Base-by-base conservation (phyloP, 2,797 vertebrate genomes). In the Eleutherodactylus coqui region DNA sequence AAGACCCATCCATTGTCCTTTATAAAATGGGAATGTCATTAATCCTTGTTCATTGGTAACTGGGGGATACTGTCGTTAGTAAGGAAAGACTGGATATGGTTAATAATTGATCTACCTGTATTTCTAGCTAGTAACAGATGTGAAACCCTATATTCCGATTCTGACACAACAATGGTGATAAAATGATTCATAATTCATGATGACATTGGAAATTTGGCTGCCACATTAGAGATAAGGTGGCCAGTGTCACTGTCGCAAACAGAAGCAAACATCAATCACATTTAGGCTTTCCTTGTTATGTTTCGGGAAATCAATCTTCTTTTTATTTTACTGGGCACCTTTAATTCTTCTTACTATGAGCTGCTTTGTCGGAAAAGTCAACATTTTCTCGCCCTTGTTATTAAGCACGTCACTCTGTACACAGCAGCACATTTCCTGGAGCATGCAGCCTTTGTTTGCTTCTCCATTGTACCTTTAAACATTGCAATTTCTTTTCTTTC, bases 31-130 rank as follows among this genome's bases (percentile, higher is more conserved):
- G 58, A 78, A 69, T 70, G 75, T 41, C 79, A 83, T 87, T 82
- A 83, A 87, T 87, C 80, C 75, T 53, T 60, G 75, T 87, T 82
- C 62, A 77, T 83, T 58, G 80, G 62, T 87, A 69, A 79, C 85
- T 78, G 27, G 64, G 79, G 75, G 49, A 76, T 72, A 49, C 72
- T 83, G 77, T 83, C 75, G 62, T 83, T 87, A 86, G 83, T 77
- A 76, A 72, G 79, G 21, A 82, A 86, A 82, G 62, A 43, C 45
- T 78, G 72, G 73, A 73, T 83, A 87, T 60, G 80, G 79, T 87
- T 83, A 87, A 87, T 87, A 87, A 87, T 87, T 87, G 85, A 87
- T 87, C 55, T 83, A 78, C 49, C 85, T 87, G 85, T 70, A 87
- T 69, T 38, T 83, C 73, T 58, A 87, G 64, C 73, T 29, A 7